Evolutionary conservation across 2,888 invertebrate genomes (phyloP).

Genomic region (Geophilus truncorum): DNA sequence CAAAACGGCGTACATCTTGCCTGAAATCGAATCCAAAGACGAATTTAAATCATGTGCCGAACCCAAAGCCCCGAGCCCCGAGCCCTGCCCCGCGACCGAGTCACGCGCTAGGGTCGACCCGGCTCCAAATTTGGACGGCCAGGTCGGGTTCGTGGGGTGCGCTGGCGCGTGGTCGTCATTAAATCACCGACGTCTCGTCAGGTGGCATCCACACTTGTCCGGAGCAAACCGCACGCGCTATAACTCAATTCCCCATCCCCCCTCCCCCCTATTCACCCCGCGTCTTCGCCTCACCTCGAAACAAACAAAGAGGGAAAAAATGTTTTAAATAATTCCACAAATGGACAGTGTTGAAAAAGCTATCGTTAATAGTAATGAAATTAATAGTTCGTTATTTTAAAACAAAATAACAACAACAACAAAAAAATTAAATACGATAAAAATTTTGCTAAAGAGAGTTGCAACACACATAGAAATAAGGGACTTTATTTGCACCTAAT

Average conservation of each 20-base stretch:
- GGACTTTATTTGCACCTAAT: too few relatives aligned
- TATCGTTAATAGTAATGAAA: too few relatives aligned
- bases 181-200: too few relatives aligned
- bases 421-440: too few relatives aligned
- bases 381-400: too few relatives aligned
- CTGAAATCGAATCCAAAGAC: slow-evolving; percentile 47
- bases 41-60: neutral
- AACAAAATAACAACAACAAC: too few relatives aligned
- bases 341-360: too few relatives aligned
- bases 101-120: neutral
- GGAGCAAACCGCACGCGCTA: neutral
- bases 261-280: neutral
- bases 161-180: neutral
- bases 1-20: slow-evolving; percentile 84
- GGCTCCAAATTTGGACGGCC: neutral
- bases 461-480: too few relatives aligned
- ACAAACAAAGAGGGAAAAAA: too few relatives aligned
- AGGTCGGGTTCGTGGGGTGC: neutral
- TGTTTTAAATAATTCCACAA: too few relatives aligned
- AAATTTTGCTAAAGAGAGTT: too few relatives aligned
- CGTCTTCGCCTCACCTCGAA: neutral
- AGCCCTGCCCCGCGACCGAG: neutral
- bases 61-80: neutral
- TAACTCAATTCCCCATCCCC: neutral
- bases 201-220: neutral